phyloP scores from a whole-genome alignment of 1,140 invertebrate species.

The Neelides sp. region DNA sequence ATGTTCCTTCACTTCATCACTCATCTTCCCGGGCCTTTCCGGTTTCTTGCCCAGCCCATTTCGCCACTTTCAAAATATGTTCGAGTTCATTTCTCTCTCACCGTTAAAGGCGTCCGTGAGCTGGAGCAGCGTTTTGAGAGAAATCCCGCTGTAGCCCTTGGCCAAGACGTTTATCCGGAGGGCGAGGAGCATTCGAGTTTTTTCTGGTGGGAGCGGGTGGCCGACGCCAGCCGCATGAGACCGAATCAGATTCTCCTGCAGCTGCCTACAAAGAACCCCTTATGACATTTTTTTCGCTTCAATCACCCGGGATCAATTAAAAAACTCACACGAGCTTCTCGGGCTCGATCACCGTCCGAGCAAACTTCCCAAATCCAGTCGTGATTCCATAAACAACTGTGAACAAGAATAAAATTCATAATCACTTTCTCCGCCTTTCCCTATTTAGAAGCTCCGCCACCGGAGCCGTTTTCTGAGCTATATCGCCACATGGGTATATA shows the following conservation, averaged over 20 bases:
- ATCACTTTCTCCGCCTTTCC: not conserved
- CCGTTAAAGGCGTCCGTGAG: slow-evolving; percentile 59
- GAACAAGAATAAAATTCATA: slow-evolving; percentile 27
- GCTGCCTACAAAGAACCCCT: slow-evolving; percentile 39
- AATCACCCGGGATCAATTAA: not conserved
- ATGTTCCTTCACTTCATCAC: too few relatives aligned
- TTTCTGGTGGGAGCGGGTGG: slow-evolving; percentile 46
- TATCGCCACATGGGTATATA: too few relatives aligned
- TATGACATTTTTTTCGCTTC: slow-evolving; percentile 16
- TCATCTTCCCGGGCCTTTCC: too few relatives aligned
- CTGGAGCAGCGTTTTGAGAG: slow-evolving; percentile 46
- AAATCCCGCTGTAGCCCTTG: slow-evolving; percentile 60
- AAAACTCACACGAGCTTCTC: slow-evolving; percentile 47
- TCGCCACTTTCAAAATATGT: too few relatives aligned
- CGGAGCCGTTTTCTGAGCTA: too few relatives aligned
- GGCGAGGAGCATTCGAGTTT: slow-evolving; percentile 54
- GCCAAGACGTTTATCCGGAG: slow-evolving; percentile 58
- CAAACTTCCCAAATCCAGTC: slow-evolving; percentile 66
- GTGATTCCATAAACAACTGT: slow-evolving; percentile 60
- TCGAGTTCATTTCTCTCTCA: too few relatives aligned
- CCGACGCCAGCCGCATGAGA: slow-evolving; percentile 61
- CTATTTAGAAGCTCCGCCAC: too few relatives aligned
- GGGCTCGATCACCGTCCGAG: slow-evolving; percentile 45
- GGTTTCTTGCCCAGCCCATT: too few relatives aligned
- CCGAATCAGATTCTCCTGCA: slow-evolving; percentile 57